Base-by-base conservation (phyloP, 2,888 invertebrate species). In the Drosophila peninsularis region DNA sequence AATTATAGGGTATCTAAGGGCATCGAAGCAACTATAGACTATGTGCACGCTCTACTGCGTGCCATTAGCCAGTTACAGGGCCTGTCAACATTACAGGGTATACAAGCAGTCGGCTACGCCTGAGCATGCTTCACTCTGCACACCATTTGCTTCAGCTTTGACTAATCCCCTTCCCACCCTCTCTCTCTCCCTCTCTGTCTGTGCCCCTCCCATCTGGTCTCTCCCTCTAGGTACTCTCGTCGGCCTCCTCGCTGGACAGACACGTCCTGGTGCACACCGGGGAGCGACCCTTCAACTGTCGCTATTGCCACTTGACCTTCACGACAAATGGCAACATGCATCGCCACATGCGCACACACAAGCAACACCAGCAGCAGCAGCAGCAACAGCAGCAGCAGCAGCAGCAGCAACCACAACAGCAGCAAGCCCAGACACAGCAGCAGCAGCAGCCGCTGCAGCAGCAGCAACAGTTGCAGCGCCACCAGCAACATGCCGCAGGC, bases 301-400 rank as follows among this genome's bases (percentile, higher is more conserved):
- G 94, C 87, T 94, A 95, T 81, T 97, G 97, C 92, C 94, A 95
- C 62, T 95, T 96, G 92, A 95, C 96, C 42, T 97, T 97, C 92
- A 96, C 96, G 37, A 96, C 96, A 14, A 97, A 96, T 91, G 96
- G 96, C 30, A 97, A 96, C 92, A 96, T 97, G 96, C 96, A 96
- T 90, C 93, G 96, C 41, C 97, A 97, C 91, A 94, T 96, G 94
- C 94, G 96, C 67, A 96, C 96, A 3, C 96, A 96, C 91, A 94
- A 94, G 69, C 93, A 93, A 74, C 93, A 93, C 80, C 91, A 91
- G 56, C 52, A 56, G 19, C 65, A 57, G 7, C 41, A 47, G 17
- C 74, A 64, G 3, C 44, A 54, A 6, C 41, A 50, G 7, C 62
- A 60, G 24, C 58, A 53, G n/a, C 69, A 41, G 13, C 78, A 37